Evolutionary conservation across 2,797 vertebrate genomes (phyloP).

Genomic region (Miichthys miiuy): DNA sequence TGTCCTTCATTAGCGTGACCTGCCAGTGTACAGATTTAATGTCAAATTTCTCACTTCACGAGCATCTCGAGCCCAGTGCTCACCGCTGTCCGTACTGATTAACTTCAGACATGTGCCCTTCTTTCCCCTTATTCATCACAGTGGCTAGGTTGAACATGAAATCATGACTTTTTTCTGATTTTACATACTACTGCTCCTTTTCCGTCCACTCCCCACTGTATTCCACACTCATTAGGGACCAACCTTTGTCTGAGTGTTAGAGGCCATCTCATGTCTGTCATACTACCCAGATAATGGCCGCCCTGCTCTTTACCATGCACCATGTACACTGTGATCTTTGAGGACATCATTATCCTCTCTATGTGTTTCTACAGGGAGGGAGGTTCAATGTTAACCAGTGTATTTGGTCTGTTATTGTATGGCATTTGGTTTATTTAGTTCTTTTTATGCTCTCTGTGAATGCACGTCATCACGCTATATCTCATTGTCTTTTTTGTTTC

Average conservation of each 20-base stretch:
- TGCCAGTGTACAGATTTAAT: conserved; percentile 52
- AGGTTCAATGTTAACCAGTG: conserved; percentile 32
- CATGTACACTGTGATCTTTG: conserved; percentile 72
- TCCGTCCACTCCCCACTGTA: conserved; percentile 25
- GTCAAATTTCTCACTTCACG: conserved; percentile 8
- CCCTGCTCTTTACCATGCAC: conserved; percentile 70
- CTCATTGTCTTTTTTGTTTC: not conserved
- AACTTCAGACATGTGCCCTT: conserved; percentile 51
- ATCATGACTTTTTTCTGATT: conserved; percentile 40
- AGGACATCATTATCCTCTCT: conserved; percentile 71
- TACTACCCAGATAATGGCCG: conserved; percentile 67
- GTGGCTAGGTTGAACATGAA: conserved; percentile 44
- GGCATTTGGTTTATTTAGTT: not conserved
- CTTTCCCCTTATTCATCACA: conserved; percentile 31
- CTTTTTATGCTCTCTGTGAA: not conserved
- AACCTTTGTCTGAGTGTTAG: conserved; percentile 61
- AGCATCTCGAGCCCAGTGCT: conserved; percentile 23
- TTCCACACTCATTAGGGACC: conserved; percentile 67
- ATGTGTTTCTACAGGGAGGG: conserved; percentile 38
- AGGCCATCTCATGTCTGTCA: conserved; percentile 65
- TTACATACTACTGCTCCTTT: conserved; percentile 39
- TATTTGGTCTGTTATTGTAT: not conserved
- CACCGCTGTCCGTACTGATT: conserved; percentile 40
- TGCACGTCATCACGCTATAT: conserved; percentile 1
- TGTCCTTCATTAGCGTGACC: conserved; percentile 41